Conservation (phyloP, 23 tunicate genomes). For the Phallusia fumigata region DNA sequence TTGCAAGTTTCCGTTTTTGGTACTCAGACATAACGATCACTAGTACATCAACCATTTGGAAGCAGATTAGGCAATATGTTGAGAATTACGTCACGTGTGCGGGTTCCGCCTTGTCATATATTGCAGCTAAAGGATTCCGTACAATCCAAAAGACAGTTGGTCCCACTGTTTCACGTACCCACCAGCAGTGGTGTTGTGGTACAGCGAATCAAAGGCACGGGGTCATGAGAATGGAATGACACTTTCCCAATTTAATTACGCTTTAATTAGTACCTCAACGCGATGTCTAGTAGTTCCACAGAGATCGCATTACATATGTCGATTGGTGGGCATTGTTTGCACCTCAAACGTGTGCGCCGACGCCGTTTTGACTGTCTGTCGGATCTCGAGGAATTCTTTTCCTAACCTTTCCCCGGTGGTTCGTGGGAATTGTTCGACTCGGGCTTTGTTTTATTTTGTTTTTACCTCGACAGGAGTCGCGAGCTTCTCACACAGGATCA, state of each 20-base stretch:
- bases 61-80: neutral
- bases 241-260: slow-evolving; percentile 8
- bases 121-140: neutral
- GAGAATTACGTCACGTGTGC: neutral
- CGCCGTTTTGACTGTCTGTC: neutral
- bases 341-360: neutral
- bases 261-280: neutral
- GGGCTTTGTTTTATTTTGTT: neutral
- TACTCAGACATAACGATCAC: too few relatives aligned
- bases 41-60: too few relatives aligned
- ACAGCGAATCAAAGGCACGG: neutral
- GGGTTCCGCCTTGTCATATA: neutral
- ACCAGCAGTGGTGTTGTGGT: neutral
- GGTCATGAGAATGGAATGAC: slow-evolving; percentile 31
- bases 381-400: neutral
- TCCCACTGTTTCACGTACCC: too few relatives aligned
- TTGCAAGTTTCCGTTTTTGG: too few relatives aligned
- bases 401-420: neutral
- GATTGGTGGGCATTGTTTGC: neutral
- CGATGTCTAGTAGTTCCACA: slow-evolving; percentile 13
- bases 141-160: neutral
- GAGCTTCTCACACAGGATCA: neutral
- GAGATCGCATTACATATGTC: slow-evolving; percentile 8
- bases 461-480: neutral
- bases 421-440: neutral